These are phyloP conservation scores for Watsonalla binaria DNA, from an alignment of 2,888 invertebrate species.

Conservation along the genomic window DNA sequence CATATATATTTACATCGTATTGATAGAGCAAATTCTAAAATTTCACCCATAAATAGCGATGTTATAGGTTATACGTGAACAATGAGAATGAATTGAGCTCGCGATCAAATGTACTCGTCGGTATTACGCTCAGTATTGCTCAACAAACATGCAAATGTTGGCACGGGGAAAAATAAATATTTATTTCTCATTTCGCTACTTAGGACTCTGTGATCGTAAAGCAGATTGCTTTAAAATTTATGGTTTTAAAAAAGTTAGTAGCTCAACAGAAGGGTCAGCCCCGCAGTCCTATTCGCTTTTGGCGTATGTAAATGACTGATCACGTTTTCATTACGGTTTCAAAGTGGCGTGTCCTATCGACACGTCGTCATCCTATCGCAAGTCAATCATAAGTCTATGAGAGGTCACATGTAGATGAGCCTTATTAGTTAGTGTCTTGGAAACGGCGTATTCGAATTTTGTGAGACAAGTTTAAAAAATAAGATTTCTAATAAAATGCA, in stretches of 20 bases:
- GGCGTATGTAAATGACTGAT: neutral
- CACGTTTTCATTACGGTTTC: neutral
- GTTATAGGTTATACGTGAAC: constrained; percentile 24
- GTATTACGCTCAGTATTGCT: neutral
- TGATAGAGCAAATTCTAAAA: constrained; percentile 17
- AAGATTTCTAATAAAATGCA: too few relatives aligned
- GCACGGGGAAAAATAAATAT: constrained; percentile 25
- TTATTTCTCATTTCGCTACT: constrained; percentile 26
- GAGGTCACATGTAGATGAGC: too few relatives aligned
- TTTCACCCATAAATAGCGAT: constrained; percentile 25
- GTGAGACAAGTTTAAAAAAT: too few relatives aligned
- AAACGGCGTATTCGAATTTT: too few relatives aligned
- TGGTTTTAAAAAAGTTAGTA: constrained; percentile 11
- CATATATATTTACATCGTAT: constrained; percentile 3
- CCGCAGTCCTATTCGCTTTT: neutral
- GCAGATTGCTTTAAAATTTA: constrained; percentile 24
- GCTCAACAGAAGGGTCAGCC: neutral
- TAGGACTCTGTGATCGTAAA: constrained; percentile 18
- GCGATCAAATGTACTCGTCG: constrained; percentile 16
- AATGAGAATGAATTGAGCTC: constrained; percentile 28
- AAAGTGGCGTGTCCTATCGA: too few relatives aligned
- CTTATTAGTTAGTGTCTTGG: too few relatives aligned
- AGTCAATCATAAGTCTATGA: too few relatives aligned
- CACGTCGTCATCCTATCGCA: too few relatives aligned
- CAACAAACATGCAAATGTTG: constrained; percentile 18